A percentile compares a stretch with the other conserved stretches of the same genome.
phyloP scores from a whole-genome alignment of 2,888 invertebrate species.

The Eubasilissa splendida region DNA sequence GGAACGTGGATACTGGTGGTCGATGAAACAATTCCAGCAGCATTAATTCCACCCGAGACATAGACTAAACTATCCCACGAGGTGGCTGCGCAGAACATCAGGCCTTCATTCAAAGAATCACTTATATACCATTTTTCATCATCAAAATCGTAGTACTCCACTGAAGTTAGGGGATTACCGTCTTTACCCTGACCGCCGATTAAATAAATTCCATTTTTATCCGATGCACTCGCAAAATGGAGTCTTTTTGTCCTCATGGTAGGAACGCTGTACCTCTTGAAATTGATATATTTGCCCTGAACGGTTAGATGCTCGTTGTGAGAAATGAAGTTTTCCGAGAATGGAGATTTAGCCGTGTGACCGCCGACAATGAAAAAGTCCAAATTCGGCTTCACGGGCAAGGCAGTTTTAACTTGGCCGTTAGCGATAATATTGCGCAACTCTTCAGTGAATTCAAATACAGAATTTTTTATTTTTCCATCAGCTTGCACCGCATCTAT shows the following conservation, averaged over 20 bases:
- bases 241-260: conserved; percentile 9
- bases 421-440: conserved; percentile 2
- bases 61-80: conserved; percentile 28
- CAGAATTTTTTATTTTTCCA: neutral
- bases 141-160: conserved; percentile 41
- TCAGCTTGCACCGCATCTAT: neutral
- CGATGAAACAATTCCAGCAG: neutral
- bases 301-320: conserved; percentile 8
- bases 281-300: neutral
- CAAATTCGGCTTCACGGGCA: neutral
- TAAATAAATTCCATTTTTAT: conserved; percentile 36
- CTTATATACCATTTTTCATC: conserved; percentile 35
- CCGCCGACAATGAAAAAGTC: conserved; percentile 35
- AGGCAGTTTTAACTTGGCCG: neutral
- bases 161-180: neutral
- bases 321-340: neutral
- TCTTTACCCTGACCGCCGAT: conserved; percentile 23
- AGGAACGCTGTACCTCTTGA: conserved; percentile 19
- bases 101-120: neutral
- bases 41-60: conserved; percentile 33
- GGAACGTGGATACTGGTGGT: conserved; percentile 2
- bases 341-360: conserved; percentile 1
- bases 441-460: conserved; percentile 1
- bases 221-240: conserved; percentile 18
- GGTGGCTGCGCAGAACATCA: conserved; percentile 21